These are phyloP conservation scores for Stichopus horrens DNA, from an alignment of 53 echinoderm and acorn worm genomes.

Conservation along the genomic window DNA sequence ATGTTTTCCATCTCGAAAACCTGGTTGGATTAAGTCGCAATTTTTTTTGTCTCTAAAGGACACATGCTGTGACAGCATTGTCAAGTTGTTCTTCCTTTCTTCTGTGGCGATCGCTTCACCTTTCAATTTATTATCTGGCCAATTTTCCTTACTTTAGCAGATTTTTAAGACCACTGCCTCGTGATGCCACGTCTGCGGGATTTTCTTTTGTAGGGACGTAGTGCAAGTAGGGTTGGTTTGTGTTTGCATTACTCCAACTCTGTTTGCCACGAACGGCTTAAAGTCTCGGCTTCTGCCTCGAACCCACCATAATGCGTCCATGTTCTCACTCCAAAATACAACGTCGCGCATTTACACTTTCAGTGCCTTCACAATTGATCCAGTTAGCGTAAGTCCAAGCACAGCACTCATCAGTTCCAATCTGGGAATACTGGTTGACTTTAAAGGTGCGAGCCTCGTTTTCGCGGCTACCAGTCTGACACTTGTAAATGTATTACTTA, in stretches of 20 bases:
- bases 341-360: not conserved
- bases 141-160: not conserved
- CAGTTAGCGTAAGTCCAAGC: conserved; percentile 33
- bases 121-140: conserved; percentile 16
- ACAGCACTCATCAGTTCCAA: conserved; percentile 42
- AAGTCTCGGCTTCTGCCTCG: conserved; percentile 25
- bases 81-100: not conserved
- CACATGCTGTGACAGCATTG: conserved; percentile 9
- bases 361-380: conserved; percentile 17
- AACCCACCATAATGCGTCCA: conserved; percentile 28
- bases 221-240: conserved; percentile 32
- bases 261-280: conserved; percentile 42
- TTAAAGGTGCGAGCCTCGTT: conserved; percentile 38
- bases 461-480: not conserved
- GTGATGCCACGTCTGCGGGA: conserved; percentile 36
- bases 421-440: conserved; percentile 24
- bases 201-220: conserved; percentile 35
- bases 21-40: not conserved
- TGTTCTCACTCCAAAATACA: conserved; percentile 42
- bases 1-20: conserved; percentile 27
- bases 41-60: not conserved
- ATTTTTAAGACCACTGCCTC: not conserved
- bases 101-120: conserved; percentile 12
- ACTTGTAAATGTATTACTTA: not conserved
- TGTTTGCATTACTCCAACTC: conserved; percentile 17